Evolutionary conservation across 1,140 invertebrate species (phyloP).

Genomic region (Drosophila lini): DNA sequence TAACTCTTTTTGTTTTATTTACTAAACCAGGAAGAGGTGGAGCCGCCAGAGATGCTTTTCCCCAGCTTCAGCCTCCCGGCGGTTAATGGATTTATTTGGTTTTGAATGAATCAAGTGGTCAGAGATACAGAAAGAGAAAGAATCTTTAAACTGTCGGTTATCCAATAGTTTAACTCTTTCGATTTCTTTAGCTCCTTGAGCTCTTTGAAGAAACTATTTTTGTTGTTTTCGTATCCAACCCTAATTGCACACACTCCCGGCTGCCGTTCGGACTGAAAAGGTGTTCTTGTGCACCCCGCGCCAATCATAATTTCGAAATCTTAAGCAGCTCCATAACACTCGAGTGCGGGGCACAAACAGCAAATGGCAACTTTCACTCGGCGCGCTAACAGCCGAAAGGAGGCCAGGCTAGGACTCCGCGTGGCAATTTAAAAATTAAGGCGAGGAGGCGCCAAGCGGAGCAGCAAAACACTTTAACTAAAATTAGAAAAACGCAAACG

Average conservation of each 20-base stretch:
- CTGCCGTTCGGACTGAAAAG: slow-evolving; percentile 16
- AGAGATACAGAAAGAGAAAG: background rate
- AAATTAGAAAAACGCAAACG: slow-evolving; percentile 54
- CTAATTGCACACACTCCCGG: slow-evolving; percentile 26
- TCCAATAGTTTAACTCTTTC: too few species aligned
- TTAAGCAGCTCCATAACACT: slow-evolving; percentile 61
- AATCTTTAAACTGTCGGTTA: background rate
- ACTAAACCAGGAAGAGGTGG: slow-evolving; percentile 37
- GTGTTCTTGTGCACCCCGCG: slow-evolving; percentile 5
- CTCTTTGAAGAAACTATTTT: background rate
- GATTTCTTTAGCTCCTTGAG: background rate
- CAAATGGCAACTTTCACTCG: slow-evolving; percentile 68
- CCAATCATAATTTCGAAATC: slow-evolving; percentile 71
- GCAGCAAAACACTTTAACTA: slow-evolving; percentile 48
- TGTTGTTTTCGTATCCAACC: background rate
- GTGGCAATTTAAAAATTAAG: slow-evolving; percentile 75
- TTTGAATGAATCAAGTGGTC: slow-evolving; percentile 12
- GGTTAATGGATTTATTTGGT: slow-evolving; percentile 28
- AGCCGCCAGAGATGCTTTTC: slow-evolving; percentile 28
- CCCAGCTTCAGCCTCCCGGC: slow-evolving; percentile 20
- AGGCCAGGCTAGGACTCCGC: slow-evolving; percentile 34
- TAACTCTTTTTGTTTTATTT: slow-evolving; percentile 71
- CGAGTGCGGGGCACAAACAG: slow-evolving; percentile 15
- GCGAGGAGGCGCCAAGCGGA: slow-evolving; percentile 49
- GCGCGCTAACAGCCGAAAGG: slow-evolving; percentile 48